Percentiles rank a stretch among this genome's conserved stretches.
Evolutionary conservation across 2,888 invertebrate species (phyloP).

Genomic region (Volucella inanis): DNA sequence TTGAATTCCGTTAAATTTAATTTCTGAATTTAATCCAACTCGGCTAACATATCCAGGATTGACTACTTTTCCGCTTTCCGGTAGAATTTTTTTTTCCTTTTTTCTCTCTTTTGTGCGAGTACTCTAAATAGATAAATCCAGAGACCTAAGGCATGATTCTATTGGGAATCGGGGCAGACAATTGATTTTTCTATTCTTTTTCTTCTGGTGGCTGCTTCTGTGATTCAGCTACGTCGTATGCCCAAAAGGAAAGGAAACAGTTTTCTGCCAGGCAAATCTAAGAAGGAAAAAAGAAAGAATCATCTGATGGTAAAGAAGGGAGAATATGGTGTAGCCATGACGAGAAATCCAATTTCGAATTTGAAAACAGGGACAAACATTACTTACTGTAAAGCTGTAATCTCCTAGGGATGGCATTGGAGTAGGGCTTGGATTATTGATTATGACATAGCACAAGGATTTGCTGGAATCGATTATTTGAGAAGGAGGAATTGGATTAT

Average conservation of each 20-base stretch:
- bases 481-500: conserved; percentile 58
- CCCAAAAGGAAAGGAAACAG: conserved; percentile 58
- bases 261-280: conserved; percentile 30
- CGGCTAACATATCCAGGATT: conserved; percentile 5
- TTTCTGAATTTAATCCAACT: conserved; percentile 15
- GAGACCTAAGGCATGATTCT: conserved; percentile 43
- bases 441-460: conserved; percentile 53
- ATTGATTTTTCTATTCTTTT: conserved; percentile 56
- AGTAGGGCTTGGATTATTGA: conserved; percentile 55
- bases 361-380: conserved; percentile 72
- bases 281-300: conserved; percentile 52
- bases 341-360: conserved; percentile 65
- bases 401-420: conserved; percentile 5
- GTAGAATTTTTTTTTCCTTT: conserved; percentile 13
- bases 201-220: not conserved
- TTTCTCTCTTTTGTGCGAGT: not conserved
- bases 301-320: conserved; percentile 38
- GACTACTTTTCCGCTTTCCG: conserved; percentile 19
- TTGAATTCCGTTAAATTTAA: conserved; percentile 15
- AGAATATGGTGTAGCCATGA: conserved; percentile 35
- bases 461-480: conserved; percentile 59
- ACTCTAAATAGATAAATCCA: conserved; percentile 25
- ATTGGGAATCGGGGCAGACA: conserved; percentile 60
- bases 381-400: conserved; percentile 68
- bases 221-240: conserved; percentile 16